A percentile compares a stretch with the other conserved stretches of the same genome.
phyloP scores from a whole-genome alignment of 2,888 invertebrate genomes.

The Apoda limacodes region DNA sequence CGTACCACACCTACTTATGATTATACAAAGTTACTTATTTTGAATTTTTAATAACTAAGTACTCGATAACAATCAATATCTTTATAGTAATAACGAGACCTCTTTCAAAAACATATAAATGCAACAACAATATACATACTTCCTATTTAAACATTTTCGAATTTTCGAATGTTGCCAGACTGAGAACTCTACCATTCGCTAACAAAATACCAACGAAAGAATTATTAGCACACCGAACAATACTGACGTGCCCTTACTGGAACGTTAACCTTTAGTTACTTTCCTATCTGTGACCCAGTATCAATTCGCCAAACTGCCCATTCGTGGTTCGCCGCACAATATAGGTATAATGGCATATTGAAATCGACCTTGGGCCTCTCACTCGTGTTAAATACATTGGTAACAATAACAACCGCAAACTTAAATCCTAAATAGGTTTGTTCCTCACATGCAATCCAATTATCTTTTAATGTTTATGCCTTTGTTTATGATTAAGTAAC shows the following conservation, averaged over 20 bases:
- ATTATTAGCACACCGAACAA: too few relatives aligned
- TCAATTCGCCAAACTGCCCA: constrained; percentile 41
- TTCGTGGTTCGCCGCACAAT: constrained; percentile 33
- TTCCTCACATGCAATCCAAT: constrained; percentile 10
- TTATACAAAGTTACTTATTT: too few relatives aligned
- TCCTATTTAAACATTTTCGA: too few relatives aligned
- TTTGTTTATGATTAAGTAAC: neutral
- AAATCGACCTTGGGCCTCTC: constrained; percentile 45
- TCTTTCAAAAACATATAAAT: too few relatives aligned
- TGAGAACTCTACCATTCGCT: too few relatives aligned
- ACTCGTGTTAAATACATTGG: constrained; percentile 40
- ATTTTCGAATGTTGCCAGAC: too few relatives aligned
- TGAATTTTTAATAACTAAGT: too few relatives aligned
- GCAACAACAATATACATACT: too few relatives aligned
- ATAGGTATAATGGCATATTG: constrained; percentile 37
- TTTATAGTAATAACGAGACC: too few relatives aligned
- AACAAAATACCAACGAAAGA: too few relatives aligned
- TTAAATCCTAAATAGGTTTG: constrained; percentile 1
- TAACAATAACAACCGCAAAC: constrained; percentile 28
- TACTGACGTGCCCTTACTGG: constrained; percentile 35
- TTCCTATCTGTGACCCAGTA: constrained; percentile 37
- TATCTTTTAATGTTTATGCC: neutral
- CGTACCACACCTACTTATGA: too few relatives aligned
- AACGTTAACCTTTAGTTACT: constrained; percentile 38
- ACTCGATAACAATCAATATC: too few relatives aligned